Base-by-base conservation (phyloP, 2,113 vertebrate genomes). In the Lonchura striata region DNA sequence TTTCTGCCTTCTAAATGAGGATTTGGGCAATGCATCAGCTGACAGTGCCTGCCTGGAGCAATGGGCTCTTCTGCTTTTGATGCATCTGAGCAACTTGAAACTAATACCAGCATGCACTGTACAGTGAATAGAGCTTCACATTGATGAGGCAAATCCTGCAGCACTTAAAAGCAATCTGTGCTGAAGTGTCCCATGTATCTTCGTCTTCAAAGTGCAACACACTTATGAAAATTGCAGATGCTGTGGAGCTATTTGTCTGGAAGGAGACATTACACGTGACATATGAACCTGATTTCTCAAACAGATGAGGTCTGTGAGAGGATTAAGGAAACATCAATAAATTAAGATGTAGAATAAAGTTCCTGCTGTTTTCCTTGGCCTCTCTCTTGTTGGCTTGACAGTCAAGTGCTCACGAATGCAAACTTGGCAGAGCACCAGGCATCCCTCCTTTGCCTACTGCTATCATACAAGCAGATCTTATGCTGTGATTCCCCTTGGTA, bases 261-360 rank as follows among this genome's bases (percentile, higher is more conserved):
- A 86, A 91, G 54, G 77, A 95, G 72, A 90, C 91, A 83, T 96
- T 97, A 95, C 53, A 79, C 86, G 86, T 92, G 83, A 93, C 93
- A 54, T 75, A 89, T 83, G 83, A 96, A 91, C 82, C 85, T 82
- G 82, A 82, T 91, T 94, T 92, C 94, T 93, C 71, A 91, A 95
- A 86, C 76, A 92, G 75, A 94, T 71, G 81, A 97, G 94, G 65
- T 66, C 88, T 94, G 90, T 77, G 96, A 96, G 82, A 96, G 81
- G 91, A 88, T 97, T 86, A 94, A 93, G 92, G 91, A 97, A 96
- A 91, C 85, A 90, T 92, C 92, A 81, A 77, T 88, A 97, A 95
- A 97, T 95, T 84, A 95, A 95, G 92, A 95, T 92, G 94, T 85
- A 64, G 95, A 94, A 92, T 46, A 79, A 92, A 86, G 86, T 89